Conservation (phyloP, 1,140 invertebrate species). For the Pantala flavescens region DNA sequence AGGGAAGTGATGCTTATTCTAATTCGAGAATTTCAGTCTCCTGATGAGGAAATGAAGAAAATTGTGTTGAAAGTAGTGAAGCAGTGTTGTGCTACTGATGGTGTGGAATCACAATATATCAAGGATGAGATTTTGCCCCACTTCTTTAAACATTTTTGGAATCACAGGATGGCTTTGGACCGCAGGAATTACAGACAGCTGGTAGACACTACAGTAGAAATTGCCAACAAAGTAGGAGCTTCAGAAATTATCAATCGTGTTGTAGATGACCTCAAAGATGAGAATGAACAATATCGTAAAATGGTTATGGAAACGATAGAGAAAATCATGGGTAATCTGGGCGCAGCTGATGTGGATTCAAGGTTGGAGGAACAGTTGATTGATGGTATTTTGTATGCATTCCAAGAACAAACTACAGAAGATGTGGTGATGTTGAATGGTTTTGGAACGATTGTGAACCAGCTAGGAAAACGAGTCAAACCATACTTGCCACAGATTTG, state of each 20-base stretch:
- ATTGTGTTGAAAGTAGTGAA: constrained; percentile 99
- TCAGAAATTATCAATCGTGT: constrained; percentile 98
- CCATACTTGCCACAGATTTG: constrained; percentile 98
- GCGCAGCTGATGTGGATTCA: constrained; percentile 95
- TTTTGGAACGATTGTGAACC: constrained; percentile 97
- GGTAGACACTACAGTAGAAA: constrained; percentile 99
- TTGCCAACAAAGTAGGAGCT: constrained; percentile 97
- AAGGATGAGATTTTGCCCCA: constrained; percentile 98
- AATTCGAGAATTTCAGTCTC: constrained; percentile 98
- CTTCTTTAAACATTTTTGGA: constrained; percentile 99
- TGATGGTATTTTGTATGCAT: constrained; percentile 98
- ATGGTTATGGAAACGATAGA: constrained; percentile 99
- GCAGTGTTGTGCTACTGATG: constrained; percentile 99
- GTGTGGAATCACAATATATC: constrained; percentile 98
- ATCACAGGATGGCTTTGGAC: constrained; percentile 98
- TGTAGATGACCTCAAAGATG: constrained; percentile 98
- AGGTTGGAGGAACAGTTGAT: constrained; percentile 97
- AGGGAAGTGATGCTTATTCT: constrained; percentile 99
- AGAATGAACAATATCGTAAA: constrained; percentile 99
- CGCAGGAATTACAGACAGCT: constrained; percentile 93
- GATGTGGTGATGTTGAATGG: constrained; percentile 85
- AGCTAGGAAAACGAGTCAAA: constrained; percentile 93
- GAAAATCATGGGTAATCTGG: constrained; percentile 95
- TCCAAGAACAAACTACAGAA: constrained; percentile 99
- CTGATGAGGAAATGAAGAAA: constrained; percentile 99